phyloP scores from a whole-genome alignment of 2,888 invertebrate species.

The Oscheius sp. region DNA sequence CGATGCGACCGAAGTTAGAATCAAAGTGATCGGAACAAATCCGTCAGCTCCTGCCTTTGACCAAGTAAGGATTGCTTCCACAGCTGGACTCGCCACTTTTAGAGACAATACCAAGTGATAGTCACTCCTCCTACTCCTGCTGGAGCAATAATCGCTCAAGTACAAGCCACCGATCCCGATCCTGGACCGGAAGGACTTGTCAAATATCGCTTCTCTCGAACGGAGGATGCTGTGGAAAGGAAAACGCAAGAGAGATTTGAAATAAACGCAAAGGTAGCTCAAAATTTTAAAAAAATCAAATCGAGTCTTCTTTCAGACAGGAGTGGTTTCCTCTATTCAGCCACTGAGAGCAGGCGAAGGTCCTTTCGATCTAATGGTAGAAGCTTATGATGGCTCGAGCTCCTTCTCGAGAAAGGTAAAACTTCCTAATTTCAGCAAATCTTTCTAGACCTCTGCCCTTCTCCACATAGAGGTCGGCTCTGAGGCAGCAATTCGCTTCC shows the following conservation, averaged over 20 bases:
- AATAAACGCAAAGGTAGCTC: conserved; percentile 35
- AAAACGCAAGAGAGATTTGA: conserved; percentile 25
- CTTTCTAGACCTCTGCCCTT: conserved; percentile 27
- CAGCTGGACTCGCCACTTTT: conserved; percentile 1
- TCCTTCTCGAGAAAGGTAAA: conserved; percentile 27
- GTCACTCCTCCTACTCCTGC: conserved; percentile 50
- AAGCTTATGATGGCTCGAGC: conserved; percentile 50
- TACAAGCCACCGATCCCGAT: conserved; percentile 64
- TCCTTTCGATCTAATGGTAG: conserved; percentile 55
- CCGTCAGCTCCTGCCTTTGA: conserved; percentile 64
- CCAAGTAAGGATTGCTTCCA: conserved; percentile 37
- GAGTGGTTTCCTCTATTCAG: conserved; percentile 50
- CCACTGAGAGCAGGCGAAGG: conserved; percentile 47
- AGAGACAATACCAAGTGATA: conserved; percentile 55
- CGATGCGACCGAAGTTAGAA: conserved; percentile 43
- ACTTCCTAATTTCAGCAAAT: background rate
- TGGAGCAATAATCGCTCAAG: conserved; percentile 50
- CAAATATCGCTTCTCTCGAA: conserved; percentile 8
- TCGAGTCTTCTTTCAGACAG: conserved; percentile 42
- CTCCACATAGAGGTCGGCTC: conserved; percentile 42
- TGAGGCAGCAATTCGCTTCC: conserved; percentile 51
- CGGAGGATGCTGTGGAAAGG: background rate
- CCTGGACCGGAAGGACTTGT: conserved; percentile 59
- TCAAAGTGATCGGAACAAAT: conserved; percentile 56
- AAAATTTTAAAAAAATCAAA: background rate